Conservation (phyloP, 1,140 invertebrate genomes). For the Asbolus verrucosus region DNA sequence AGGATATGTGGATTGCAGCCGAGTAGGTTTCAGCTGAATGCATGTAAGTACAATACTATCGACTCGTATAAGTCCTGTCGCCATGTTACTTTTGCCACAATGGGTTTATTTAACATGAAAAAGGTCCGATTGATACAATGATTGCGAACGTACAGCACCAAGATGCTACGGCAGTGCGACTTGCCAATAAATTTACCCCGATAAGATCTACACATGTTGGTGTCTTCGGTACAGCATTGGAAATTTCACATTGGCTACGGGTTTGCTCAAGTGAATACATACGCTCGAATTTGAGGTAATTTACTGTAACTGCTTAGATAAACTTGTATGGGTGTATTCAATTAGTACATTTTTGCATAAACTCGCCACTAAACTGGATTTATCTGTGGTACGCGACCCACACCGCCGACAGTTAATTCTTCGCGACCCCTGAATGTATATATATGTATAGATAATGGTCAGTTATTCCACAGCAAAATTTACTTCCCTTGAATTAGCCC, state of each 20-base stretch:
- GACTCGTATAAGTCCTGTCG: no score
- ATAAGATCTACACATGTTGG: conserved; percentile 10
- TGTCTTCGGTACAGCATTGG: background rate
- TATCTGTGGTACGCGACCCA: background rate
- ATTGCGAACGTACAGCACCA: background rate
- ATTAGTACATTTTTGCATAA: conserved; percentile 30
- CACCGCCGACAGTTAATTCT: background rate
- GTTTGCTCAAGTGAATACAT: conserved; percentile 3
- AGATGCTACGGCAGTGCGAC: background rate
- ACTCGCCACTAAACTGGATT: conserved; percentile 15
- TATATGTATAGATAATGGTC: no score
- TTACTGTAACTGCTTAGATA: conserved; percentile 4
- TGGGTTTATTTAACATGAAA: background rate
- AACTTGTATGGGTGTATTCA: conserved; percentile 17
- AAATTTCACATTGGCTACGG: background rate
- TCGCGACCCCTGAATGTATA: background rate
- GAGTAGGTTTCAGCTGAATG: no score
- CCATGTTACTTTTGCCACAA: no score
- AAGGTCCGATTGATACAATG: background rate
- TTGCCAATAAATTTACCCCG: background rate
- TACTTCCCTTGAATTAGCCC: no score
- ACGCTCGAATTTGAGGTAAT: background rate
- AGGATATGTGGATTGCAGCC: no score
- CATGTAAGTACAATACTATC: no score
- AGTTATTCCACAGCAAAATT: no score